Conservation (phyloP, 2,113 vertebrate genomes). For the Chaetura pelagica region DNA sequence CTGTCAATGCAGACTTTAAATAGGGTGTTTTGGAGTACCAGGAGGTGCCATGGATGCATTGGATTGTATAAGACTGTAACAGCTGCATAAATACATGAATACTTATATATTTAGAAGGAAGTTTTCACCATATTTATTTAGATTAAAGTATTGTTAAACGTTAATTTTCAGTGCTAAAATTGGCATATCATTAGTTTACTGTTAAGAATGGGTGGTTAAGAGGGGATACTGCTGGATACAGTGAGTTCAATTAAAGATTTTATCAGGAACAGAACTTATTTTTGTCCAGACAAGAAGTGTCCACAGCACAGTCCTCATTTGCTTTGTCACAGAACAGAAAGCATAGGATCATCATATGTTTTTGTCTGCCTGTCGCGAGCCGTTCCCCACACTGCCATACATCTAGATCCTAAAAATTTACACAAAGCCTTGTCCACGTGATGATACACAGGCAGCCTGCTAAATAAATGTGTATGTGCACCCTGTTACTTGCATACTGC, state of each 20-base stretch:
- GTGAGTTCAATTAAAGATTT: background rate
- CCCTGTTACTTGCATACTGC: rapidly evolving
- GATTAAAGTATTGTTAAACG: background rate
- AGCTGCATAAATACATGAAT: background rate
- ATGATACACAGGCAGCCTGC: rapidly evolving
- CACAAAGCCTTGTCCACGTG: rapidly evolving
- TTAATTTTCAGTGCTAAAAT: background rate
- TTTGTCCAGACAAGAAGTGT: background rate
- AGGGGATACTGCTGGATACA: background rate
- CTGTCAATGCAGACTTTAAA: background rate
- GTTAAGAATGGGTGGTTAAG: background rate
- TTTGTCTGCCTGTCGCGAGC: too few species aligned
- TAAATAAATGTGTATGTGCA: background rate
- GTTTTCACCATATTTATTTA: background rate
- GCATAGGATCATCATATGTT: background rate
- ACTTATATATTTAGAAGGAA: background rate
- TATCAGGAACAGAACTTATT: background rate
- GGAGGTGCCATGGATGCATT: background rate
- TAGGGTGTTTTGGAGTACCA: background rate
- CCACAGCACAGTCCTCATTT: background rate
- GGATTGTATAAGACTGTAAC: background rate
- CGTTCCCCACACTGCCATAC: too few species aligned
- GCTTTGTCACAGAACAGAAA: background rate
- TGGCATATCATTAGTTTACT: background rate
- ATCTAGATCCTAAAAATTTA: background rate